A percentile compares a stretch with the other conserved stretches of the same genome.
These are phyloP conservation scores for Trichonephila clavata DNA, from an alignment of 1,140 invertebrate species.

Conservation along the genomic window DNA sequence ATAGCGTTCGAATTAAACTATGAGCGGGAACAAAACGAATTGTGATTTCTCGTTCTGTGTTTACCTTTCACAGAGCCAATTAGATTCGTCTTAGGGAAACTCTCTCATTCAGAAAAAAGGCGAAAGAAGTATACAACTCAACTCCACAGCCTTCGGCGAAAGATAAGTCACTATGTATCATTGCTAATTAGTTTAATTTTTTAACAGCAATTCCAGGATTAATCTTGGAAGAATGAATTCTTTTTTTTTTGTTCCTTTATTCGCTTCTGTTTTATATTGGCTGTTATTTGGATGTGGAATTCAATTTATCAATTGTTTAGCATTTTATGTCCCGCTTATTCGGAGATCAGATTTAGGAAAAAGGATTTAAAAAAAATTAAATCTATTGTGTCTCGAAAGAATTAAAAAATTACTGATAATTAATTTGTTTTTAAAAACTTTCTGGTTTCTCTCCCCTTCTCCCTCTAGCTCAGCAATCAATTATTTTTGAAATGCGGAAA, in stretches of 20 bases:
- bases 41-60: neutral
- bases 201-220: conserved; percentile 5
- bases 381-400: neutral
- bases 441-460: neutral
- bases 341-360: neutral
- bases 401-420: conserved; percentile 19
- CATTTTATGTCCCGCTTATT: neutral
- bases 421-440: neutral
- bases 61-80: conserved; percentile 20
- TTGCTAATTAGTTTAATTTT: conserved; percentile 31
- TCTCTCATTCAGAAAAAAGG: neutral
- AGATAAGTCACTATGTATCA: conserved; percentile 25
- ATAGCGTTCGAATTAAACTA: neutral
- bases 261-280: neutral
- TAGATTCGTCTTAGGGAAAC: neutral
- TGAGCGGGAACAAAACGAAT: neutral
- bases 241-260: neutral
- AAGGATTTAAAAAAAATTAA: neutral
- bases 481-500: neutral
- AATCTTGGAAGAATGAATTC: conserved; percentile 2
- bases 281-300: neutral
- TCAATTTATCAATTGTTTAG: conserved; percentile 20
- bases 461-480: neutral
- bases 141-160: neutral
- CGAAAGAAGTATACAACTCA: neutral